phyloP scores from a whole-genome alignment of 1,140 invertebrate species.

The Drosophila ercepeae region DNA sequence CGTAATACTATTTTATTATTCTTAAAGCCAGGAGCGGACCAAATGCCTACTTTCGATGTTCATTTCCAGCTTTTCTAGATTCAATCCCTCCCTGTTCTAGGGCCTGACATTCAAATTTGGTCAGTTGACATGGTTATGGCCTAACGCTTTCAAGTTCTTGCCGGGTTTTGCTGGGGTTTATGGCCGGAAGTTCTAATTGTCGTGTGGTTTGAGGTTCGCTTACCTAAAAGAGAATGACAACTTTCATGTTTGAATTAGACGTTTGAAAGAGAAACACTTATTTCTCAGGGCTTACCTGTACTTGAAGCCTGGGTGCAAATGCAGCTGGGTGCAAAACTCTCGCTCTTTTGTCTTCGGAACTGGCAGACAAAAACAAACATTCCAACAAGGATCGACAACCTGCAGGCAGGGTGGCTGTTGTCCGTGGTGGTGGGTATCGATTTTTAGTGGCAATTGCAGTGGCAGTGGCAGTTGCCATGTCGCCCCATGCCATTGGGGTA shows the following conservation, averaged over 20 bases:
- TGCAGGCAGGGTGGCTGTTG: constrained; percentile 38
- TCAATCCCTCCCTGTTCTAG: constrained; percentile 25
- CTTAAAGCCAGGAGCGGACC: constrained; percentile 49
- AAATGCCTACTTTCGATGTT: not conserved
- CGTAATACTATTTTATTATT: constrained; percentile 45
- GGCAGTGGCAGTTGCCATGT: constrained; percentile 23
- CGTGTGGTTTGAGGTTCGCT: constrained; percentile 23
- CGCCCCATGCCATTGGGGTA: constrained; percentile 67
- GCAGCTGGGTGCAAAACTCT: not conserved
- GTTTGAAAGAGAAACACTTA: constrained; percentile 15
- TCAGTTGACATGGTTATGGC: constrained; percentile 69
- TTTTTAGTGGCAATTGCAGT: constrained; percentile 71
- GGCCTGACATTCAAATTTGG: constrained; percentile 47
- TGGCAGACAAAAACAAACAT: constrained; percentile 45
- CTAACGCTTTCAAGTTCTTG: constrained; percentile 60
- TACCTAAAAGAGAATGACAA: not conserved
- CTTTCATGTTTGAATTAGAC: not conserved
- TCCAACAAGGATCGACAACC: constrained; percentile 76
- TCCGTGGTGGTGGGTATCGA: constrained; percentile 57
- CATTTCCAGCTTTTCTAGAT: not conserved
- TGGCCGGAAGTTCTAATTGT: constrained; percentile 76
- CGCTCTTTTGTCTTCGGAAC: constrained; percentile 8
- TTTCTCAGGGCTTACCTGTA: constrained; percentile 35
- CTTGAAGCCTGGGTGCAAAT: constrained; percentile 27
- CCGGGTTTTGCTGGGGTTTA: constrained; percentile 53